These are phyloP conservation scores for Ophion costatus DNA, from an alignment of 2,888 invertebrate species.

Conservation along the genomic window DNA sequence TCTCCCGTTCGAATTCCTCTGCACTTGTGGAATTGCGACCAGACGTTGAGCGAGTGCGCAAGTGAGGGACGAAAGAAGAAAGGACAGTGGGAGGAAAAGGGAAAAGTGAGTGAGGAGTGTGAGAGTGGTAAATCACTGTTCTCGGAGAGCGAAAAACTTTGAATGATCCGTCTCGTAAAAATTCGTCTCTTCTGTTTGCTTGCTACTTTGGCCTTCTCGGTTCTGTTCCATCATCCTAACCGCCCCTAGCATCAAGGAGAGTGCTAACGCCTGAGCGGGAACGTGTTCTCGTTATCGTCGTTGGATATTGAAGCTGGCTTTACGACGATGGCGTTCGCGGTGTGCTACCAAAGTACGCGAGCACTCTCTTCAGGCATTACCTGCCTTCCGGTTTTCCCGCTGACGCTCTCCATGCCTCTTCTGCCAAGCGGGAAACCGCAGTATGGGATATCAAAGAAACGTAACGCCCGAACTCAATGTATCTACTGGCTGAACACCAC, in stretches of 20 bases:
- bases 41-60: constrained; percentile 16
- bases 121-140: constrained; percentile 59
- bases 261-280: constrained; percentile 59
- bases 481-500: neutral
- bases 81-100: neutral
- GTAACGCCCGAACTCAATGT: neutral
- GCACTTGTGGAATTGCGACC: constrained; percentile 19
- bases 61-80: neutral
- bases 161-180: constrained; percentile 62
- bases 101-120: neutral
- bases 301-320: constrained; percentile 68
- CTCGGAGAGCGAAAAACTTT: constrained; percentile 61
- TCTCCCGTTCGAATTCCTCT: constrained; percentile 10
- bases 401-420: constrained; percentile 10
- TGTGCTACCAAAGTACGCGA: neutral
- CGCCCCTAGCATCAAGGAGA: constrained; percentile 19
- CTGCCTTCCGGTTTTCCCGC: constrained; percentile 16
- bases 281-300: constrained; percentile 68
- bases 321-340: constrained; percentile 54
- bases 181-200: constrained; percentile 56
- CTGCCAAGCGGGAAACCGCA: constrained; percentile 1
- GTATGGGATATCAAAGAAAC: no score
- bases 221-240: neutral
- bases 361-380: no score
- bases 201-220: constrained; percentile 8